Evolutionary conservation across 2,797 vertebrate genomes (phyloP).

Genomic region (Telmatherina bonti): DNA sequence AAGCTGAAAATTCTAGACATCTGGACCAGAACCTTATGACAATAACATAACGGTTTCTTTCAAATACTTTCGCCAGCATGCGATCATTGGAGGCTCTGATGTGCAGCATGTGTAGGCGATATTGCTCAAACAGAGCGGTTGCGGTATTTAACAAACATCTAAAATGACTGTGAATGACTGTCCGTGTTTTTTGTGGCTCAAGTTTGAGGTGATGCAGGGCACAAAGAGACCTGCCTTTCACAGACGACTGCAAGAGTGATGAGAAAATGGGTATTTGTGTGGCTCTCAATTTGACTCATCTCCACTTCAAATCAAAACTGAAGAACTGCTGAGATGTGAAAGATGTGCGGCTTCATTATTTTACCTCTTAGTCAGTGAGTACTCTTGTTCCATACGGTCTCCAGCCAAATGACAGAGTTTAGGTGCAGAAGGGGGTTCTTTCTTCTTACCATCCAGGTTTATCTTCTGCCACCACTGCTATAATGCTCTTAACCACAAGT

Average conservation of each 20-base stretch:
- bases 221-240: conserved; percentile 51
- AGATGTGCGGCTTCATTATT: conserved; percentile 64
- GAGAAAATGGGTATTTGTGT: conserved; percentile 70
- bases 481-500: conserved; percentile 33
- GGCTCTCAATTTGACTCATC: conserved; percentile 75
- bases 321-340: conserved; percentile 64
- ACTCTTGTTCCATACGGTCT: conserved; percentile 47
- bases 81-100: conserved; percentile 69
- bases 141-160: conserved; percentile 65
- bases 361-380: conserved; percentile 66
- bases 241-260: conserved; percentile 58
- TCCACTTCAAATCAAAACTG: conserved; percentile 62
- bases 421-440: conserved; percentile 6
- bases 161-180: conserved; percentile 66
- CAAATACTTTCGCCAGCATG: conserved; percentile 55
- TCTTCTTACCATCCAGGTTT: conserved; percentile 42
- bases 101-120: conserved; percentile 73
- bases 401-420: conserved; percentile 33
- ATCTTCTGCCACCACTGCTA: conserved; percentile 46
- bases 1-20: conserved; percentile 72
- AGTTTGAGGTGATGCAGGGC: conserved; percentile 52
- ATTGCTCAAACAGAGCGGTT: conserved; percentile 72
- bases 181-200: conserved; percentile 47
- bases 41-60: conserved; percentile 61
- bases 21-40: conserved; percentile 68